Conservation (phyloP, 2,113 vertebrate genomes). For the Actenoides lindsayi region DNA sequence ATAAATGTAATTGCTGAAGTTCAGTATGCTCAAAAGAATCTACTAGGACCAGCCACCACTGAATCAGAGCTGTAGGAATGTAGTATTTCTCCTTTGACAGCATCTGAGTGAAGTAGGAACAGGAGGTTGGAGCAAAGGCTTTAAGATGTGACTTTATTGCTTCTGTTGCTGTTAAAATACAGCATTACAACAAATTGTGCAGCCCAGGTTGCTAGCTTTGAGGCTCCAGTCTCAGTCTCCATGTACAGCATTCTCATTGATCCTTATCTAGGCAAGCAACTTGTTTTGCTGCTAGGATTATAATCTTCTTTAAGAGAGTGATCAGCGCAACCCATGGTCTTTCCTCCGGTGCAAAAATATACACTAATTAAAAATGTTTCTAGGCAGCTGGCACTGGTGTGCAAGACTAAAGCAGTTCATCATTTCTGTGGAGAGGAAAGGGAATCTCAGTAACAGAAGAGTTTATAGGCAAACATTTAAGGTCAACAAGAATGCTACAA, state of each 20-base stretch:
- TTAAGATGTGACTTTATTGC: background rate
- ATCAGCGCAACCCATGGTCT: conserved; percentile 83
- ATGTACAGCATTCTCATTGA: conserved; percentile 50
- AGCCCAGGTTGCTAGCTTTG: background rate
- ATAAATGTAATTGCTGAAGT: conserved; percentile 76
- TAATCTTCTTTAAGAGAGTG: conserved; percentile 73
- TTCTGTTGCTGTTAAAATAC: conserved; percentile 42
- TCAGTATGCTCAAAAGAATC: conserved; percentile 80
- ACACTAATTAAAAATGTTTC: conserved; percentile 62
- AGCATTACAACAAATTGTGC: background rate
- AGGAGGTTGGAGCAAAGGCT: background rate
- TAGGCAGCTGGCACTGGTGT: background rate
- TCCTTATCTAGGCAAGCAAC: conserved; percentile 27
- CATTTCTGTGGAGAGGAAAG: background rate
- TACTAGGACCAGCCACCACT: conserved; percentile 66
- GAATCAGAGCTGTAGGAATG: conserved; percentile 33
- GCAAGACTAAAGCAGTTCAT: background rate
- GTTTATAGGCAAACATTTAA: background rate
- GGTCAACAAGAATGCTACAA: background rate
- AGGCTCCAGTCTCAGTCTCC: background rate
- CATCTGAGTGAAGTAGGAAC: background rate
- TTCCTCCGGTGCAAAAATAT: conserved; percentile 46
- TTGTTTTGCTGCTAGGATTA: conserved; percentile 59
- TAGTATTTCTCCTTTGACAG: background rate
- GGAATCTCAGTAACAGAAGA: background rate